These are phyloP conservation scores for Xenopus laevis DNA, from an alignment of 2,113 vertebrate genomes.

Conservation along the genomic window DNA sequence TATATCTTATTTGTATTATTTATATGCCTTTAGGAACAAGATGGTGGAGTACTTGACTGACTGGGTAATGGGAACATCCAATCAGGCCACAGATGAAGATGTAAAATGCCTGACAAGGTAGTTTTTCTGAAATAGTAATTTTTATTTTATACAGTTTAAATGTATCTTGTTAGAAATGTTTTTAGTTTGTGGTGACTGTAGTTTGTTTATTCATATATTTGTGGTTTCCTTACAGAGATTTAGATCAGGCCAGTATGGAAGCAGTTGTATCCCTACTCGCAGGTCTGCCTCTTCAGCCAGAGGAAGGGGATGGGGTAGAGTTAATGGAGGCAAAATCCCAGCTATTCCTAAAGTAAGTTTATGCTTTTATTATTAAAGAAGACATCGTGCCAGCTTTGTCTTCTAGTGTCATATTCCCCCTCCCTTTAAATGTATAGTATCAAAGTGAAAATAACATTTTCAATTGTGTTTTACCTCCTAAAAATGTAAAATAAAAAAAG, in stretches of 20 bases:
- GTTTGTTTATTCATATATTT: background rate
- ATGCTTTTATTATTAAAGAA: background rate
- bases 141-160: background rate
- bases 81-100: conserved; percentile 94
- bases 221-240: conserved; percentile 67
- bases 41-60: conserved; percentile 98
- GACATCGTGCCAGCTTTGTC: no score
- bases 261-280: conserved; percentile 94
- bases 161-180: background rate
- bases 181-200: background rate
- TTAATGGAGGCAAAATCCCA: conserved; percentile 98
- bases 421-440: no score
- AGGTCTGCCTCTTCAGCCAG: conserved; percentile 91
- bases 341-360: conserved; percentile 91
- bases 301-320: conserved; percentile 96
- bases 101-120: conserved; percentile 96
- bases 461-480: no score
- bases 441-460: no score
- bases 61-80: conserved; percentile 99
- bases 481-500: no score
- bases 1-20: background rate
- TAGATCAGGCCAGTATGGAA: conserved; percentile 98
- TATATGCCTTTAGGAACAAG: conserved; percentile 78
- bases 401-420: no score
- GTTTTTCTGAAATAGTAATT: background rate